These are phyloP conservation scores for Herpetotheres cachinnans DNA, from an alignment of 2,113 vertebrate species.

Conservation along the genomic window DNA sequence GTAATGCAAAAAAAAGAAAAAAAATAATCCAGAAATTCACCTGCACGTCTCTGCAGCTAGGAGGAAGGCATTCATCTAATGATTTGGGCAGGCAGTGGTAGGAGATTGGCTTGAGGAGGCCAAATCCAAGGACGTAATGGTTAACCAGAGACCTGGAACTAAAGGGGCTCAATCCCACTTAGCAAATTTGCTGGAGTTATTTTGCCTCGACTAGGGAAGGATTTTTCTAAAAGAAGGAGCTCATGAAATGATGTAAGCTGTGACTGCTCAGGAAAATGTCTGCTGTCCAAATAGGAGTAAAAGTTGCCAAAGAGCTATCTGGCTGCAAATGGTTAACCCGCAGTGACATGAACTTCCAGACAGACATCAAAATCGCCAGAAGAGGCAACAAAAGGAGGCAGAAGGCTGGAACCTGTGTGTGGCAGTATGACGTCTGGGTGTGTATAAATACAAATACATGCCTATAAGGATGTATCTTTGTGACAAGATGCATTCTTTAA, in stretches of 20 bases:
- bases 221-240: background rate
- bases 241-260: background rate
- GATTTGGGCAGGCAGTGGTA: rapidly evolving
- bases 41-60: too few relatives aligned
- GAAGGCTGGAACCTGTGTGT: background rate
- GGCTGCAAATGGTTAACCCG: background rate
- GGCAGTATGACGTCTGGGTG: background rate
- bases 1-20: background rate
- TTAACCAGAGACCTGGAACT: background rate
- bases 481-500: background rate
- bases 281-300: background rate
- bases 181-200: background rate
- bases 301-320: too few relatives aligned
- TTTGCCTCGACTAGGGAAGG: background rate
- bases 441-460: rapidly evolving
- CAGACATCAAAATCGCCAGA: rapidly evolving
- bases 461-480: background rate
- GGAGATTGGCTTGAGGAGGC: background rate
- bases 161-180: background rate
- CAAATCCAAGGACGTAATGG: background rate
- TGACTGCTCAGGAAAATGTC: background rate
- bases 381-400: background rate
- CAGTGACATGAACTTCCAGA: background rate
- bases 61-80: background rate
- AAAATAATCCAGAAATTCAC: background rate